Conservation (phyloP, 1,140 invertebrate genomes). For the Rhyacophila brunnea region DNA sequence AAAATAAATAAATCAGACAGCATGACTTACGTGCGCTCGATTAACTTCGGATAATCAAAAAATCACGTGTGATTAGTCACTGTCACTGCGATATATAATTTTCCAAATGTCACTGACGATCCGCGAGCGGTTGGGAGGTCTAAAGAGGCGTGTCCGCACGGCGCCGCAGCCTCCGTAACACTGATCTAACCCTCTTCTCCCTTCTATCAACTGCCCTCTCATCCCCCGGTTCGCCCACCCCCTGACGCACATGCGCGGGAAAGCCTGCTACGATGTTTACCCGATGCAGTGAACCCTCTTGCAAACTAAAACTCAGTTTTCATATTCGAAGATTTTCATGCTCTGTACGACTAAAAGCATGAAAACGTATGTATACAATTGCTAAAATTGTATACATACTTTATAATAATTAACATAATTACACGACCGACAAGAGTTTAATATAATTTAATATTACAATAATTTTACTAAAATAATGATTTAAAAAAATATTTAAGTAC, state of each 20-base stretch:
- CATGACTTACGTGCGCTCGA: slow-evolving; percentile 8
- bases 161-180: slow-evolving; percentile 29
- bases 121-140: slow-evolving; percentile 6
- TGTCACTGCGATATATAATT: slow-evolving; percentile 2
- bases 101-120: slow-evolving; percentile 20
- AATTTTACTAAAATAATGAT: too few species aligned
- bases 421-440: too few species aligned
- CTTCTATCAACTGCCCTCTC: background rate
- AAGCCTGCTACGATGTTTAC: slow-evolving; percentile 14
- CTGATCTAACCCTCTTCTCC: slow-evolving; percentile 11
- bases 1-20: too few species aligned
- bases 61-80: slow-evolving; percentile 9
- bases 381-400: too few species aligned
- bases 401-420: too few species aligned
- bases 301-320: too few species aligned
- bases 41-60: background rate
- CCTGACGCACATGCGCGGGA: slow-evolving; percentile 6
- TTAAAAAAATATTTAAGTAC: too few species aligned
- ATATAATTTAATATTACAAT: too few species aligned
- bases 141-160: slow-evolving; percentile 25
- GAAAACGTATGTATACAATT: too few species aligned
- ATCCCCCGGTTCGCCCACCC: background rate
- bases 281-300: slow-evolving; percentile 6
- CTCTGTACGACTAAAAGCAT: too few species aligned
- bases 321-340: too few species aligned